Base-by-base conservation (phyloP, 2,797 vertebrate genomes). In the Sebastolobus altivelis region DNA sequence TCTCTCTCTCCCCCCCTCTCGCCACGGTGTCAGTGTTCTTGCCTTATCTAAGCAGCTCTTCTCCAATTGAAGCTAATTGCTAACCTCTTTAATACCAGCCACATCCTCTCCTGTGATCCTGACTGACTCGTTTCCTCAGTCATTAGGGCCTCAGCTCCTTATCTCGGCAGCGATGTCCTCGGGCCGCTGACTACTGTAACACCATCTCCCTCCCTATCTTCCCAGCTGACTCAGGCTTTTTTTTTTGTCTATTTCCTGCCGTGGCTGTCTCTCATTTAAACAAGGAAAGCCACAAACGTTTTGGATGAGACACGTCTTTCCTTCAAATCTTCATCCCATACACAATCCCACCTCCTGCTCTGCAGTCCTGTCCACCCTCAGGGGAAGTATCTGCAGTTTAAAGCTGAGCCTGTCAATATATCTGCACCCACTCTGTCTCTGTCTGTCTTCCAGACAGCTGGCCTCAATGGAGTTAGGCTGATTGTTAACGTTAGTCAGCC, bases 71-170 rank as follows among this genome's bases (percentile, higher is more conserved):
- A 61, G 35, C 84, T 92, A 93, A 93, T 92, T 89, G 89, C 84
- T 92, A 89, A 89, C 84, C 76, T 89, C 88, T 87, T 93, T 83
- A 89, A 91, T 89, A 72, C 83, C 35, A 81, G 75, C 88, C 88
- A 88, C 87, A 90, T 94, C 91, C 90, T 93, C 77, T 88, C 90
- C 89, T 93, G 91, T 94, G 91, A 93, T 93, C 92, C 87, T 60
- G 82, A 87, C 88, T 89, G 75, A 82, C 89, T 92, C 61, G 75
- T 93, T 94, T 93, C 94, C 93, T 93, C 83, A 86, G 75, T 88
- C 86, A 91, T 94, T 93, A 92, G 81, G 81, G 58, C 72, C 71
- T 59, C 72, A 82, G 83, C 79, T 83, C 77, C 88, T 92, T 92
- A 93, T 93, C 92, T 91, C 74, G 75, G 77, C 76, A 43, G 79